phyloP scores from a whole-genome alignment of 2,113 vertebrate genomes.

The Oreochromis tanganicae region DNA sequence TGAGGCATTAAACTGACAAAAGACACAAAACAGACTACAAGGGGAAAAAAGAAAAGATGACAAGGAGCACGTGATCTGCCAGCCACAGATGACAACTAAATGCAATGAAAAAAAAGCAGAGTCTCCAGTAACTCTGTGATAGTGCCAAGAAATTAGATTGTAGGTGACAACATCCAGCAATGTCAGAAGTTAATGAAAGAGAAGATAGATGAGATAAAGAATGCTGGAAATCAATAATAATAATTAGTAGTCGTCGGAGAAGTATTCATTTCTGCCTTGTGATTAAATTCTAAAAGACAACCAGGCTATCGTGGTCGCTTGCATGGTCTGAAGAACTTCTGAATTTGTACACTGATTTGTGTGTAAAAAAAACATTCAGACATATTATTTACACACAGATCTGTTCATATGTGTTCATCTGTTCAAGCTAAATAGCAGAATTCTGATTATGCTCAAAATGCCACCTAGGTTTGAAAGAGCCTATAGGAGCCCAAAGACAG shows the following conservation, averaged over 20 bases:
- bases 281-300: not conserved
- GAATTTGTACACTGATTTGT: not conserved
- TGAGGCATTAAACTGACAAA: too few species aligned
- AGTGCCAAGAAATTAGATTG: too few species aligned
- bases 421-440: not conserved
- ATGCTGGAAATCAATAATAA: not conserved
- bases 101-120: too few species aligned
- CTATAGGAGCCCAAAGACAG: not conserved
- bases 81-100: too few species aligned
- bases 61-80: too few species aligned
- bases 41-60: too few species aligned
- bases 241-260: not conserved
- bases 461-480: not conserved
- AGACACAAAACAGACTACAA: too few species aligned
- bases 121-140: too few species aligned
- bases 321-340: not conserved
- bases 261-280: not conserved
- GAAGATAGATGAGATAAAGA: too few species aligned
- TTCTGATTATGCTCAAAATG: not conserved
- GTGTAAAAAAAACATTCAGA: not conserved
- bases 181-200: too few species aligned
- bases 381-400: not conserved
- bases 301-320: not conserved
- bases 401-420: not conserved
- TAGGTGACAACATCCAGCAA: too few species aligned